Evolutionary conservation across 2,888 invertebrate species (phyloP).

Genomic region (Linnaemya tessellans): DNA sequence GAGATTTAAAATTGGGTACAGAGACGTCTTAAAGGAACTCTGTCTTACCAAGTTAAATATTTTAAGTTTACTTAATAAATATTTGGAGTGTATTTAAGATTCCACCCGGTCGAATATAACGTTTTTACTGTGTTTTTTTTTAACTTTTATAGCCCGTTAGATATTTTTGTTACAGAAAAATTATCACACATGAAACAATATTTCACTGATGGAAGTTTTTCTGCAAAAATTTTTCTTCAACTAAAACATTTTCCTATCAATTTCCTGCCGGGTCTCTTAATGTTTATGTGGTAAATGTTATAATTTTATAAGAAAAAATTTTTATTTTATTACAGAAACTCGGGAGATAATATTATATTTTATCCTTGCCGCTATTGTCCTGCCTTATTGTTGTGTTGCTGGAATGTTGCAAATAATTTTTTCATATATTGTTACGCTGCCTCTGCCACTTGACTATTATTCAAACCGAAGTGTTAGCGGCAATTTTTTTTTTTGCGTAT

Average conservation of each 20-base stretch:
- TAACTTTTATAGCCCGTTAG: too few relatives aligned
- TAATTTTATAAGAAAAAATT: not conserved
- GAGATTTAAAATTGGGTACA: too few relatives aligned
- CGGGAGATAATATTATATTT: conserved; percentile 35
- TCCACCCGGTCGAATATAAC: too few relatives aligned
- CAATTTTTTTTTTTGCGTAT: conserved; percentile 33
- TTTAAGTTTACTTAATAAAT: too few relatives aligned
- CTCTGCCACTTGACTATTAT: conserved; percentile 22
- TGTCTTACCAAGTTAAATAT: too few relatives aligned
- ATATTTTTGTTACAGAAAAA: too few relatives aligned
- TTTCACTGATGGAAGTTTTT: not conserved
- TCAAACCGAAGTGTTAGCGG: conserved; percentile 1
- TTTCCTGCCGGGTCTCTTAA: not conserved
- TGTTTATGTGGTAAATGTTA: not conserved
- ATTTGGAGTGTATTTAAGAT: too few relatives aligned
- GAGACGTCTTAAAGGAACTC: too few relatives aligned
- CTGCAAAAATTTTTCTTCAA: too few relatives aligned
- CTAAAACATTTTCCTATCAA: not conserved
- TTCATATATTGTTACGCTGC: conserved; percentile 24
- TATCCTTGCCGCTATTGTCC: conserved; percentile 23
- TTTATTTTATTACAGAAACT: conserved; percentile 31
- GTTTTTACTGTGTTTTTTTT: too few relatives aligned
- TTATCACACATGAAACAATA: not conserved
- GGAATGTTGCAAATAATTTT: conserved; percentile 40
- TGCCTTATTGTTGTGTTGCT: conserved; percentile 21